Evolutionary conservation across 2,113 vertebrate species (phyloP).

Genomic region (Uropsilus gracilis): DNA sequence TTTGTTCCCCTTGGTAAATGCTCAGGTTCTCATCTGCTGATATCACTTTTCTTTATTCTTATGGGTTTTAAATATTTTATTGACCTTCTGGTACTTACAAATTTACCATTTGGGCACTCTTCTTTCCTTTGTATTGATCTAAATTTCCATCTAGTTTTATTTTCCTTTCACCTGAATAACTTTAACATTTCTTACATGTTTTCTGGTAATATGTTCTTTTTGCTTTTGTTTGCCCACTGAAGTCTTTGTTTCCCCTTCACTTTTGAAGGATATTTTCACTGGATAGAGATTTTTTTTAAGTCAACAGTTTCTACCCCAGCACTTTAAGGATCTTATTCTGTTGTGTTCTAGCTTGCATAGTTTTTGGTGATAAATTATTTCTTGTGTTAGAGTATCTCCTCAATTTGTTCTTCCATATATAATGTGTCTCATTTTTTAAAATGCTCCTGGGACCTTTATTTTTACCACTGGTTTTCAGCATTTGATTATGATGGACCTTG

Average conservation of each 20-base stretch:
- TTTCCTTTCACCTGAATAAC: slow-evolving; percentile 49
- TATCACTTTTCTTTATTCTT: slow-evolving; percentile 53
- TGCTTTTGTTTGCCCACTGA: slow-evolving; percentile 9
- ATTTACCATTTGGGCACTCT: slow-evolving; percentile 46
- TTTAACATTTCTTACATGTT: slow-evolving; percentile 34
- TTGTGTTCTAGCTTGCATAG: background rate
- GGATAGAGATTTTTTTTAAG: background rate
- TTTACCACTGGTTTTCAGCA: background rate
- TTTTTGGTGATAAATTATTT: slow-evolving; percentile 23
- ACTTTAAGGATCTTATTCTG: background rate
- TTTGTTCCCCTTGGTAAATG: background rate
- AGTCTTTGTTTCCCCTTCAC: background rate
- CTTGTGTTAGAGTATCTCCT: background rate
- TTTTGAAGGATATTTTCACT: slow-evolving; percentile 45
- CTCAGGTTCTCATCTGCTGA: slow-evolving; percentile 23
- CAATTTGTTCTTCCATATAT: background rate
- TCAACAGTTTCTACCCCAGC: background rate
- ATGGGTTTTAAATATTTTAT: slow-evolving; percentile 70
- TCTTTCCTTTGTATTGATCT: slow-evolving; percentile 55
- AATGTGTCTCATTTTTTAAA: background rate
- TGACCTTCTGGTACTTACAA: slow-evolving; percentile 55
- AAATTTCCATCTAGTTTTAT: slow-evolving; percentile 49
- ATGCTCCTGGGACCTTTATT: slow-evolving; percentile 5
- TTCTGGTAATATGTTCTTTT: slow-evolving; percentile 47
- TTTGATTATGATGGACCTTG: slow-evolving; percentile 4